These are phyloP conservation scores for Pocillopora verrucosa DNA, from an alignment of 64 coral and sea anemone species.

Conservation along the genomic window DNA sequence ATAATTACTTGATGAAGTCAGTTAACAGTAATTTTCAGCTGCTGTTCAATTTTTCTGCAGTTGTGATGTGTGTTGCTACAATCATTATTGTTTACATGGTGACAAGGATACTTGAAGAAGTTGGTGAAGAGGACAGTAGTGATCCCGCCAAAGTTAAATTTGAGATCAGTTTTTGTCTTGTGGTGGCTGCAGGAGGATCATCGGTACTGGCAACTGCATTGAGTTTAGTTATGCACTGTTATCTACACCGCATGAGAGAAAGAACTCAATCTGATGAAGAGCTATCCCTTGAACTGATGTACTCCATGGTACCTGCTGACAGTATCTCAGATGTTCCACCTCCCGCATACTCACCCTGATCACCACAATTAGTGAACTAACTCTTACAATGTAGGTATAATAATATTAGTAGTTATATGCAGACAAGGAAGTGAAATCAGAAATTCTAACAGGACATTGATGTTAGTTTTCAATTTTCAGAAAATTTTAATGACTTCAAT, in stretches of 20 bases:
- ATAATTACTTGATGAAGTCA: too few species aligned
- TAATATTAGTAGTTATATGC: too few species aligned
- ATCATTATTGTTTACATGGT: slow-evolving; percentile 77
- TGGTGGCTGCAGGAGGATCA: slow-evolving; percentile 80
- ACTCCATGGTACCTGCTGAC: slow-evolving; percentile 87
- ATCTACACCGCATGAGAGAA: slow-evolving; percentile 48
- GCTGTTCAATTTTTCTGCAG: slow-evolving; percentile 42
- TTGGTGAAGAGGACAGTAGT: slow-evolving; percentile 35
- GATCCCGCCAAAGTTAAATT: slow-evolving; percentile 61
- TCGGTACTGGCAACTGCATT: slow-evolving; percentile 85
- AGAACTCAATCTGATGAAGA: slow-evolving; percentile 76
- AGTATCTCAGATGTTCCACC: slow-evolving; percentile 74
- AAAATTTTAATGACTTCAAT: too few species aligned
- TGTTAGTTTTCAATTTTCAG: too few species aligned
- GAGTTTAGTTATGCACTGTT: slow-evolving; percentile 81
- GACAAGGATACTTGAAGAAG: slow-evolving; percentile 68
- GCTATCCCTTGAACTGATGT: slow-evolving; percentile 89
- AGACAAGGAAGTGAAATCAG: too few species aligned
- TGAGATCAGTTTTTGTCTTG: slow-evolving; percentile 88
- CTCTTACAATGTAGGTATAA: too few species aligned
- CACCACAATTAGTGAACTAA: too few species aligned
- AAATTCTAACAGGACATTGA: too few species aligned
- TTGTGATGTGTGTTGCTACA: slow-evolving; percentile 76
- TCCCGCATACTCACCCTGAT: slow-evolving; percentile 82
- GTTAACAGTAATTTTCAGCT: too few species aligned